A percentile compares a stretch with the other conserved stretches of the same genome.
Evolutionary conservation across 2,888 invertebrate genomes (phyloP).

Genomic region (Leptodirus hochenwartii): DNA sequence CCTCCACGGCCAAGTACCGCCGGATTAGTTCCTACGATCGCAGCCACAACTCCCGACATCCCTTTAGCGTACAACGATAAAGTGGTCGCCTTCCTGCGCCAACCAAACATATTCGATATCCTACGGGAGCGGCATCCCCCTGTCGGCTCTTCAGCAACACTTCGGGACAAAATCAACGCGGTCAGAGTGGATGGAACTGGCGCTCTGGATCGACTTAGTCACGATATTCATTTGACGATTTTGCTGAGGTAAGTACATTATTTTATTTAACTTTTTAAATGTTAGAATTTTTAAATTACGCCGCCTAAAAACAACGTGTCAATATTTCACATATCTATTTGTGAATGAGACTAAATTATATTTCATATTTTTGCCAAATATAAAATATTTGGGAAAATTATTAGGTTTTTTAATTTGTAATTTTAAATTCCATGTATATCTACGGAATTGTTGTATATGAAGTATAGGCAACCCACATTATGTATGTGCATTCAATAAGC

Average conservation of each 20-base stretch:
- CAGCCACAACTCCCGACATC: conserved; percentile 38
- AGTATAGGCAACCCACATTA: no score
- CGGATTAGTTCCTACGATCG: conserved; percentile 30
- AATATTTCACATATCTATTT: no score
- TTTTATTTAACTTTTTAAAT: no score
- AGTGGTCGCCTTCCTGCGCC: conserved; percentile 89
- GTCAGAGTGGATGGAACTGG: conserved; percentile 77
- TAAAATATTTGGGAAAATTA: no score
- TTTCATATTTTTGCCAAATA: no score
- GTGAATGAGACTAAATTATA: no score
- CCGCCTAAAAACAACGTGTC: no score
- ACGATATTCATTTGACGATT: conserved; percentile 87
- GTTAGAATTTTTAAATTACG: no score
- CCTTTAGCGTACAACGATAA: conserved; percentile 90
- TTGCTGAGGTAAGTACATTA: conserved; percentile 57
- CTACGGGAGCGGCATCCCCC: conserved; percentile 65
- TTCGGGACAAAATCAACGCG: conserved; percentile 75
- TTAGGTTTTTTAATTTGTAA: no score
- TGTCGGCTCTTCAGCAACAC: conserved; percentile 46
- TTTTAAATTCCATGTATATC: no score
- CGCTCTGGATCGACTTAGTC: conserved; percentile 69
- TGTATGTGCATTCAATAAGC: no score
- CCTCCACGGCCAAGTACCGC: conserved; percentile 50
- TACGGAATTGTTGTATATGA: no score
- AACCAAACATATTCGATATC: conserved; percentile 86